Percentiles rank a stretch among this genome's conserved stretches.
These are phyloP conservation scores for Solea solea DNA, from an alignment of 2,113 vertebrate species.

Conservation along the genomic window DNA sequence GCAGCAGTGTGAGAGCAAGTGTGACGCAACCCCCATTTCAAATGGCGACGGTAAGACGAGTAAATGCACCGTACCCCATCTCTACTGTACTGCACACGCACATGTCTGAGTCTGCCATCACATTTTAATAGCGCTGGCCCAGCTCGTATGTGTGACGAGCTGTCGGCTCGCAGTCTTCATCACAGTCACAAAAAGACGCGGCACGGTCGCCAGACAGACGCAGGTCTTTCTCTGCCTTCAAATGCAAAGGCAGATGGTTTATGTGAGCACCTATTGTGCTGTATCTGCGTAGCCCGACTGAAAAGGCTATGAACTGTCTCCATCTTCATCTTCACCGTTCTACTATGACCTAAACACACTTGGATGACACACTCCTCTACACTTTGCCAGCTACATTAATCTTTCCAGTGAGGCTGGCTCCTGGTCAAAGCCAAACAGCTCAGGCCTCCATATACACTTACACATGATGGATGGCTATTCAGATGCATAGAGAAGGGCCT, in stretches of 20 bases:
- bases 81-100: neutral
- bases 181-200: neutral
- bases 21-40: constrained; percentile 91
- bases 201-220: neutral
- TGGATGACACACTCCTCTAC: constrained; percentile 65
- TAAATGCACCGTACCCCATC: neutral
- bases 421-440: constrained; percentile 57
- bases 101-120: constrained; percentile 1
- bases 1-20: constrained; percentile 99
- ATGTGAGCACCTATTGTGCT: constrained; percentile 1
- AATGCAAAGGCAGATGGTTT: constrained; percentile 21
- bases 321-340: constrained; percentile 54
- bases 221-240: neutral
- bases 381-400: constrained; percentile 70
- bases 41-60: constrained; percentile 89
- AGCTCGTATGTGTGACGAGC: neutral
- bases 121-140: neutral
- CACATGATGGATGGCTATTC: constrained; percentile 73
- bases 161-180: constrained; percentile 18
- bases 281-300: neutral
- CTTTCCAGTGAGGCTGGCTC: constrained; percentile 68
- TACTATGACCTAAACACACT: constrained; percentile 64
- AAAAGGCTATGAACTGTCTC: constrained; percentile 47
- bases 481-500: constrained; percentile 65
- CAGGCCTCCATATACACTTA: constrained; percentile 67